Base-by-base conservation (phyloP, 2,888 invertebrate species). In the Drosophila bunnanda region DNA sequence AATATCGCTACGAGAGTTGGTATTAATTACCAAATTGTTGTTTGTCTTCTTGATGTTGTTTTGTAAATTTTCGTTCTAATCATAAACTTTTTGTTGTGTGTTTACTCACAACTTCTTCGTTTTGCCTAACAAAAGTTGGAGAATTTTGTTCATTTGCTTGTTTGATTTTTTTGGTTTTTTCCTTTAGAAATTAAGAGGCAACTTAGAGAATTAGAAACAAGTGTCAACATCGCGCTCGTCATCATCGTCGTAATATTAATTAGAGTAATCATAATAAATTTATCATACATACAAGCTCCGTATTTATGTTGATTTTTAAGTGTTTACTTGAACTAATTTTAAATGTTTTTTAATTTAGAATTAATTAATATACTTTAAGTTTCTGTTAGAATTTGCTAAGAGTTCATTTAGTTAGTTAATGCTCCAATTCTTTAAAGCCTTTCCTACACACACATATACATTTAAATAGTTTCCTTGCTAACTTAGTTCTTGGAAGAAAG, bases 281-380 rank as follows among this genome's bases (percentile, higher is more conserved):
- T 82, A 81, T 79, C 66, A 83, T 82, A 82, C 87, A 87, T 86
- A 82, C 82, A 82, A 82, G 82, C 87, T 82, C 82, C 75, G 76
- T 87, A 75, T 69, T 66, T 36, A 56, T 66, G 39, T 54, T 65
- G 36, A 32, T 46, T 71, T 55, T 70, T 46, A 67, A 44, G 46
- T 56, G 44, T 79, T 77, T 65, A 68, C 48, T 70, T 68, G 68
- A 84, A 84, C 81, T 81, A 84, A 81, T 84, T 82, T 82, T 74
- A 72, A 83, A 83, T 83, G 84, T 82, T 86, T 83, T 83, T 65
- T 78, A 78, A 86, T 81, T 82, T 86, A 83, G 75, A 75, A 75
- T 75, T 75, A 80, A 76, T 81, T 81, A 80, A 77, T 78, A 76
- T 82, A 84, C 87, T 86, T 82, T 82, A 61, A 86, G 82, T 83